phyloP scores from a whole-genome alignment of 2,888 invertebrate species.

The Linnaemya tessellans region DNA sequence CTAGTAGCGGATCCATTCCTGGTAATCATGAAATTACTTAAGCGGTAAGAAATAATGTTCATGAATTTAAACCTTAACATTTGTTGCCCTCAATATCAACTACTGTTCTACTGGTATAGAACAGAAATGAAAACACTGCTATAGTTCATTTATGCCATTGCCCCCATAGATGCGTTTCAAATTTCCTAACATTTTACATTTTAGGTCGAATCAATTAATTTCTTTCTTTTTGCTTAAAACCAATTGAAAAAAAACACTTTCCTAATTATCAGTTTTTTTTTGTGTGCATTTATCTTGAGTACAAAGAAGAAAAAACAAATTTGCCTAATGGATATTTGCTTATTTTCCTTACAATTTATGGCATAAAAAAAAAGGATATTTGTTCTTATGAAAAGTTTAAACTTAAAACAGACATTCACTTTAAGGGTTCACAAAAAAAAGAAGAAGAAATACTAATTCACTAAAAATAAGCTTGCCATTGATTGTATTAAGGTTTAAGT shows the following conservation, averaged over 20 bases:
- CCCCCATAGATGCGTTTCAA: neutral
- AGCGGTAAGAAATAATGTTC: too few relatives aligned
- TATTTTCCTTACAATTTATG: constrained; percentile 6
- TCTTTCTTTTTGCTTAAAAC: constrained; percentile 16
- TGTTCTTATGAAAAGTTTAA: neutral
- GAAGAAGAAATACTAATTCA: too few relatives aligned
- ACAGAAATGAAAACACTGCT: too few relatives aligned
- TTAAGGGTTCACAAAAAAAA: constrained; percentile 2
- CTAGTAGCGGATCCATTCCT: too few relatives aligned
- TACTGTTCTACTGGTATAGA: too few relatives aligned
- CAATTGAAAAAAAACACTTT: constrained; percentile 29
- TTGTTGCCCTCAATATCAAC: neutral
- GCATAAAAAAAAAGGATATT: neutral
- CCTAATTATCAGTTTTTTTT: neutral
- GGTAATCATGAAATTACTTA: too few relatives aligned
- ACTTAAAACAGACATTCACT: constrained; percentile 35
- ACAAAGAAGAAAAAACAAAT: constrained; percentile 29
- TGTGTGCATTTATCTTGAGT: constrained; percentile 6
- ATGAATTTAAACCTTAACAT: too few relatives aligned
- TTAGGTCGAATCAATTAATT: neutral
- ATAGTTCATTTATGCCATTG: too few relatives aligned
- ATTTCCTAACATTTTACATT: neutral
- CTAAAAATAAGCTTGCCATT: constrained; percentile 53
- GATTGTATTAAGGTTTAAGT: constrained; percentile 65
- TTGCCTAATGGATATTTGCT: constrained; percentile 35